These are phyloP conservation scores for Heliconius erato DNA, from an alignment of 2,888 invertebrate genomes.

Conservation along the genomic window DNA sequence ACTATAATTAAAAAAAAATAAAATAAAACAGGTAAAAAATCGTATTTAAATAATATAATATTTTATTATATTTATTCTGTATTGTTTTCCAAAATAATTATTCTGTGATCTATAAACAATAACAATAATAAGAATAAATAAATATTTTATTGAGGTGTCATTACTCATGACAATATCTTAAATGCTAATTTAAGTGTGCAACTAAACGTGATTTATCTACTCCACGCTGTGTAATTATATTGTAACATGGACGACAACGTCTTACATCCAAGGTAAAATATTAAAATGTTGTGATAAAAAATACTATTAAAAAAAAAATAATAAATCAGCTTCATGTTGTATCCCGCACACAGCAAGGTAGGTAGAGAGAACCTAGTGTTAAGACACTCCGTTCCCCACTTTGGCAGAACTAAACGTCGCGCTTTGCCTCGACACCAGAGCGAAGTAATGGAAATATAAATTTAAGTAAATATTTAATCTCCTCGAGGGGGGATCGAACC, in stretches of 20 bases:
- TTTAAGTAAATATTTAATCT: too few species aligned
- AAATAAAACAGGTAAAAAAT: background rate
- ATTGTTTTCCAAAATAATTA: background rate
- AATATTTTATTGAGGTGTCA: constrained; percentile 1
- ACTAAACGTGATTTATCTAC: constrained; percentile 38
- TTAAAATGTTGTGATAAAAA: background rate
- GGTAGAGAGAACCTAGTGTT: too few species aligned
- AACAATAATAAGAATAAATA: background rate
- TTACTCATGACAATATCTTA: constrained; percentile 18
- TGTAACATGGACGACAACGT: background rate
- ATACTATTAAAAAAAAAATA: background rate
- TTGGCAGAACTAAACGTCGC: too few species aligned
- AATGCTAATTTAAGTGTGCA: constrained; percentile 25
- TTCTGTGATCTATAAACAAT: background rate
- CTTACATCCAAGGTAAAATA: background rate
- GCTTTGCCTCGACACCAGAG: too few species aligned
- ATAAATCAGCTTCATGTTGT: too few species aligned
- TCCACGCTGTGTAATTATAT: constrained; percentile 4
- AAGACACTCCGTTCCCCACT: too few species aligned
- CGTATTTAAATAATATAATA: background rate
- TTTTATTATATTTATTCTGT: constrained; percentile 1
- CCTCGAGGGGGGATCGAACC: too few species aligned
- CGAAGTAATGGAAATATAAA: too few species aligned
- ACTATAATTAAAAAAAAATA: background rate
- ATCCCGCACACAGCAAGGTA: too few species aligned